Base-by-base conservation (phyloP, 2,113 vertebrate genomes). In the Lanius ludovicianus region DNA sequence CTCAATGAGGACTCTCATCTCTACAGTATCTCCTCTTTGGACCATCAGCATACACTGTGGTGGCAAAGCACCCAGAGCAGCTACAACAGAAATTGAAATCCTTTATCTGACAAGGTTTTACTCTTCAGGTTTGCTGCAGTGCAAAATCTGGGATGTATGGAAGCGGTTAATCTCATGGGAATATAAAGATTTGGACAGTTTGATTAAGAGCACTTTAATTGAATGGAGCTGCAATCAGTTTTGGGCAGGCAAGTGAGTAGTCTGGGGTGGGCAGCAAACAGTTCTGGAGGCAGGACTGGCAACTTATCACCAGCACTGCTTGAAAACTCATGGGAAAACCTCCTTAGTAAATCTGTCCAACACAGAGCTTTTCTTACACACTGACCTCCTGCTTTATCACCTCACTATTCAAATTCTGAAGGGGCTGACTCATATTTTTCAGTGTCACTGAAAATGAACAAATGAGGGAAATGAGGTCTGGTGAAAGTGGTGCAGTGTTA, bases 81-180 rank as follows among this genome's bases (percentile, higher is more conserved):
- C 30, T n/a, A 52, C 1, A 1, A 62, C 13, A 24, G 28, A 56
- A 8, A 23, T 9, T 0, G 0, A 71, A 70, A 44, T 44, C 18
- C 8, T 62, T 78, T 10, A 57, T 11, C 23, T 3, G 13, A 10
- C 27, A 25, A 56, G 18, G 1, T 55, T 86, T 90, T 76, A 27
- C 6, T 24, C 7, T 53, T 49, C 25, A 67, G 10, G 5, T 83
- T 85, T 84, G 15, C 27, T 56, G 21, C n/a, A 77, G 5, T 60
- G 35, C 0, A 4, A 57, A 64, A 56, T 41, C 28, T 50, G 65
- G 19, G 18, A 52, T 0, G 0, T 21, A 21, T 8, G 13, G 16
- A 88, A 89, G 35, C 8, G n/a, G 4, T 70, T 9, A 27, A 8
- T 53, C 33, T 41, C 4, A 7, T 30, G 24, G 25, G 6, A 89